Evolutionary conservation across 2,797 vertebrate genomes (phyloP).

Genomic region (Taenioides sp.): DNA sequence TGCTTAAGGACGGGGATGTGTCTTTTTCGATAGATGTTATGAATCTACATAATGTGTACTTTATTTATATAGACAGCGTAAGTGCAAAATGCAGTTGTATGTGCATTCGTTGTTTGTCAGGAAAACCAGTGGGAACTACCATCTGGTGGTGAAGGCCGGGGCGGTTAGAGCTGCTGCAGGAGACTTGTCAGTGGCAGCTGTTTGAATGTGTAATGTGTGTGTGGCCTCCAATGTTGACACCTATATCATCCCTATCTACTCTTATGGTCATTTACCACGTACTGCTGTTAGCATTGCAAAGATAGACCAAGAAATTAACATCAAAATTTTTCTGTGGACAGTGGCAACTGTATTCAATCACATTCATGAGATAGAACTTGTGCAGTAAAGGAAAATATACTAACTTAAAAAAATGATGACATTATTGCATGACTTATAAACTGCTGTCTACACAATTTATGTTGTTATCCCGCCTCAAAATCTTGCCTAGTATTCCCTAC

Average conservation of each 20-base stretch:
- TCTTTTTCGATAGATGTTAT: not conserved
- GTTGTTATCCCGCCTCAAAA: not conserved
- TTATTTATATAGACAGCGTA: not conserved
- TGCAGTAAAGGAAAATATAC: no score
- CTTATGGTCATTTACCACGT: not conserved
- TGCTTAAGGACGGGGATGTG: conserved; percentile 15
- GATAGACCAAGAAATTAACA: no score
- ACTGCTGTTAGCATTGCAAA: not conserved
- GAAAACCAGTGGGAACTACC: conserved; percentile 48
- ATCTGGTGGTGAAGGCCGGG: conserved; percentile 77
- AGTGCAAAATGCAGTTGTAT: not conserved
- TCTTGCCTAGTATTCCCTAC: not conserved
- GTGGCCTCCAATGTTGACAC: not conserved
- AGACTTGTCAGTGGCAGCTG: conserved; percentile 76
- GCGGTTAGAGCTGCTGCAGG: conserved; percentile 56
- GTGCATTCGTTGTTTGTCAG: conserved; percentile 24
- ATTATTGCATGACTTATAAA: not conserved
- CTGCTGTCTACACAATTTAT: not conserved
- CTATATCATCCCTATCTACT: not conserved
- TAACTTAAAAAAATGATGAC: no score
- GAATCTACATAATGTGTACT: not conserved
- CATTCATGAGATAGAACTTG: not conserved
- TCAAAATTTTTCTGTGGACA: not conserved
- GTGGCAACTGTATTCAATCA: not conserved
- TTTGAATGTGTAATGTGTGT: conserved; percentile 28